A percentile compares a stretch with the other conserved stretches of the same genome.
phyloP scores from a whole-genome alignment of 2,888 invertebrate species.

The Plebejus argus region DNA sequence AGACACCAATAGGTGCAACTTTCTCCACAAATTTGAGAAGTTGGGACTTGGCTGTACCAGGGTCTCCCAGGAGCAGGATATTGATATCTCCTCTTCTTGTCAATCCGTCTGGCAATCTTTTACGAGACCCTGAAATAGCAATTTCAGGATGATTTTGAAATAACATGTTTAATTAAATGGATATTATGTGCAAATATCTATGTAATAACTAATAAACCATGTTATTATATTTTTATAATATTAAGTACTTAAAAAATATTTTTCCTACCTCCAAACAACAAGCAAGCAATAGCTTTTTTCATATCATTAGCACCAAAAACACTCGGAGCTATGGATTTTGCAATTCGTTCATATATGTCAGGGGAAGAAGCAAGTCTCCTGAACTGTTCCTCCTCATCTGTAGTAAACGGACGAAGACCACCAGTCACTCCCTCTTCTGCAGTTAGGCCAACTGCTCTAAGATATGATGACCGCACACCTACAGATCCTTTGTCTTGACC shows the following conservation, averaged over 20 bases:
- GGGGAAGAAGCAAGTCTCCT: constrained; percentile 90
- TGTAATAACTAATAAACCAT: too few species aligned
- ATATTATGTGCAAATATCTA: too few species aligned
- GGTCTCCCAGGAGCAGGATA: constrained; percentile 96
- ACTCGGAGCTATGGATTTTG: constrained; percentile 96
- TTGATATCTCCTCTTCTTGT: constrained; percentile 98
- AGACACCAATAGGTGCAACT: constrained; percentile 95
- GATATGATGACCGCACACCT: constrained; percentile 96
- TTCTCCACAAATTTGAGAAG: constrained; percentile 98
- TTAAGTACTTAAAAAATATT: too few species aligned
- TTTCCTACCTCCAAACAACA: constrained; percentile 92
- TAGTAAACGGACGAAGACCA: constrained; percentile 76
- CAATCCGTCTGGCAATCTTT: constrained; percentile 96
- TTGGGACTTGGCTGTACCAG: constrained; percentile 99
- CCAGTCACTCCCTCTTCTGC: constrained; percentile 91
- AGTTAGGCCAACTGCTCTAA: constrained; percentile 95
- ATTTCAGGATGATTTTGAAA: not conserved
- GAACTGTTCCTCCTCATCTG: constrained; percentile 85
- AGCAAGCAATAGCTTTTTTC: constrained; percentile 97
- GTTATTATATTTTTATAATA: too few species aligned
- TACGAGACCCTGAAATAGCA: constrained; percentile 82
- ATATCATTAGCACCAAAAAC: constrained; percentile 97
- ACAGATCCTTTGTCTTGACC: constrained; percentile 89
- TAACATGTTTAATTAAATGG: not conserved
- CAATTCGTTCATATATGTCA: constrained; percentile 93